phyloP scores from a whole-genome alignment of 2,888 invertebrate genomes.

The Pherbina coryleti region DNA sequence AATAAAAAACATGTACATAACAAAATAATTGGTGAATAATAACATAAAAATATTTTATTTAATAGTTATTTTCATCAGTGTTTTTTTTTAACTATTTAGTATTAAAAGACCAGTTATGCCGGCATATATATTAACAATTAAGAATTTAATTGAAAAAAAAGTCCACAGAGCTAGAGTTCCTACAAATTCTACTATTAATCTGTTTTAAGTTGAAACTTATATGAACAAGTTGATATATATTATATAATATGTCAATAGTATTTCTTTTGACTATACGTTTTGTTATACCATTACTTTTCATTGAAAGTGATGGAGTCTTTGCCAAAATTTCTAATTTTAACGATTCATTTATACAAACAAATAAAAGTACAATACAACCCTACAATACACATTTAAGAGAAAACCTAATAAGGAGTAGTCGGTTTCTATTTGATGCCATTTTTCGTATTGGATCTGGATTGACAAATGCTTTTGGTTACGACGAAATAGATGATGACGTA shows the following conservation, averaged over 20 bases:
- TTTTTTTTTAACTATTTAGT: too few species aligned
- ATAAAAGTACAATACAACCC: background rate
- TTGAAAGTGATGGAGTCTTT: conserved; percentile 17
- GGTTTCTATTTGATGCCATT: conserved; percentile 81
- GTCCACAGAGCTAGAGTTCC: background rate
- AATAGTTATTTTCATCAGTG: too few species aligned
- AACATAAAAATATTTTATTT: too few species aligned
- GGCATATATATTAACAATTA: background rate
- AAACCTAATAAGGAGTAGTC: conserved; percentile 71
- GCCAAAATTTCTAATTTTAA: background rate
- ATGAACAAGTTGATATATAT: background rate
- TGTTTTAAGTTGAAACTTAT: too few species aligned
- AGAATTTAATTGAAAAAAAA: background rate
- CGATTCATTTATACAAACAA: background rate
- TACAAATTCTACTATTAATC: background rate
- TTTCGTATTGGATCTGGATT: conserved; percentile 75
- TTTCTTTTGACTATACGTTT: background rate
- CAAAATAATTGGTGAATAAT: too few species aligned
- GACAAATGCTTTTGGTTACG: conserved; percentile 69
- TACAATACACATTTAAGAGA: background rate
- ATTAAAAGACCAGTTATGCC: too few species aligned
- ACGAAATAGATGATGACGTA: conserved; percentile 72
- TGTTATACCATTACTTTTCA: background rate
- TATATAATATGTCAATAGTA: conserved; percentile 21
- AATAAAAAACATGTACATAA: too few species aligned